phyloP scores from a whole-genome alignment of 1,140 invertebrate genomes.

The Tetramorium alpestre region DNA sequence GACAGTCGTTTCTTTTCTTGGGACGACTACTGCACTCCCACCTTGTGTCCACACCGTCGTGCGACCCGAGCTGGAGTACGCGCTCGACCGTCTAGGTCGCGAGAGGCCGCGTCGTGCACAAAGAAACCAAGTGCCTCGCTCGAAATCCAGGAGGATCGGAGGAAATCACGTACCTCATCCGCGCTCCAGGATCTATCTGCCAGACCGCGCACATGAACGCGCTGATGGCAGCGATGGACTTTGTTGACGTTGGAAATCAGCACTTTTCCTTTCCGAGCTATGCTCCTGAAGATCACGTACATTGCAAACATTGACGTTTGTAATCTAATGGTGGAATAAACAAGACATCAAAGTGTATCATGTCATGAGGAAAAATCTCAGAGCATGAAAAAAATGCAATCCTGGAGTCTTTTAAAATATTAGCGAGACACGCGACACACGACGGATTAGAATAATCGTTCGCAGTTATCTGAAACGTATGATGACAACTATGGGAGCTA shows the following conservation, averaged over 20 bases:
- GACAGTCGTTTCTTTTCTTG: constrained; percentile 55
- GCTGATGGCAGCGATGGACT: not conserved
- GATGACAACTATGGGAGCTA: not conserved
- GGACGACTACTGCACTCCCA: constrained; percentile 17
- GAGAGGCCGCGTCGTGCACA: not conserved
- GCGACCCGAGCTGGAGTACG: constrained; percentile 16
- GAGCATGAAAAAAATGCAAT: not conserved
- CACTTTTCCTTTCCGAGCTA: not conserved
- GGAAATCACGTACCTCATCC: not conserved
- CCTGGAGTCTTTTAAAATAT: not conserved
- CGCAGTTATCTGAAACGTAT: not conserved
- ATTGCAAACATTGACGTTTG: not conserved
- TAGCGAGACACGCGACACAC: no score
- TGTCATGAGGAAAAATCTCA: not conserved
- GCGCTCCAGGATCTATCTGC: not conserved
- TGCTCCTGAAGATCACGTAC: not conserved
- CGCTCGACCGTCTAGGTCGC: constrained; percentile 14
- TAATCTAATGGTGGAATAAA: not conserved
- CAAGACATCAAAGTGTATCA: not conserved
- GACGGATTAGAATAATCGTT: not conserved
- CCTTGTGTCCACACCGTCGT: constrained; percentile 32
- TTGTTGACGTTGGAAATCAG: not conserved
- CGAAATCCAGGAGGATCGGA: not conserved
- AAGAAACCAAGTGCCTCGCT: not conserved
- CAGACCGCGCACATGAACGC: not conserved